phyloP scores from a whole-genome alignment of 23 tunicate species.

The Aplidium turbinatum region DNA sequence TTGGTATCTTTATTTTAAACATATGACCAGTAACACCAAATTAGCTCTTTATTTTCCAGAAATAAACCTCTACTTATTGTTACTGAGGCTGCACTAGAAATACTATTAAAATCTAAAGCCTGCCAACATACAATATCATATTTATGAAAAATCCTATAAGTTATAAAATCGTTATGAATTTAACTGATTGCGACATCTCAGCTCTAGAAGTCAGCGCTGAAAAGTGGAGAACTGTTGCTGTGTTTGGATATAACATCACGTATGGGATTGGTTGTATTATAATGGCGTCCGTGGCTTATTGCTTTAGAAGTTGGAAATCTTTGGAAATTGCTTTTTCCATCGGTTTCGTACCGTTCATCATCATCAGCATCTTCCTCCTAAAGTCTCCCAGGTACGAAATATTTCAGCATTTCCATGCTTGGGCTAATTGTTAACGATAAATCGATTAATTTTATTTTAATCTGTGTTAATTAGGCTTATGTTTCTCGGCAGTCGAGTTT shows the following conservation, averaged over 20 bases:
- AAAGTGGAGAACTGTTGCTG: not conserved
- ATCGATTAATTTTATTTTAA: too few relatives aligned
- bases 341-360: not conserved
- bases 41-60: too few relatives aligned
- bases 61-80: too few relatives aligned
- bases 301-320: conserved; percentile 5
- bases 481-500: too few relatives aligned
- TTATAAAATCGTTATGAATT: not conserved
- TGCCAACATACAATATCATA: not conserved
- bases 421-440: too few relatives aligned
- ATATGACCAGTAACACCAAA: too few relatives aligned
- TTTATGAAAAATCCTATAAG: not conserved
- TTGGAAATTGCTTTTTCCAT: conserved; percentile 15
- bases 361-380: not conserved
- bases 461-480: too few relatives aligned
- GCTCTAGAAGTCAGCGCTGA: not conserved
- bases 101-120: not conserved
- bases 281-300: conserved; percentile 7
- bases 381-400: conserved; percentile 46
- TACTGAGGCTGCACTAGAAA: too few relatives aligned
- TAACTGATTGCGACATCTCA: not conserved
- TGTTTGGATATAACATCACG: not conserved
- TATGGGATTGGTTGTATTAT: conserved; percentile 28
- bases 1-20: too few relatives aligned
- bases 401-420: too few relatives aligned